Percentiles rank a stretch among this genome's conserved stretches.
Conservation (phyloP, 2,113 vertebrate species). For the Neogobius melanostomus region DNA sequence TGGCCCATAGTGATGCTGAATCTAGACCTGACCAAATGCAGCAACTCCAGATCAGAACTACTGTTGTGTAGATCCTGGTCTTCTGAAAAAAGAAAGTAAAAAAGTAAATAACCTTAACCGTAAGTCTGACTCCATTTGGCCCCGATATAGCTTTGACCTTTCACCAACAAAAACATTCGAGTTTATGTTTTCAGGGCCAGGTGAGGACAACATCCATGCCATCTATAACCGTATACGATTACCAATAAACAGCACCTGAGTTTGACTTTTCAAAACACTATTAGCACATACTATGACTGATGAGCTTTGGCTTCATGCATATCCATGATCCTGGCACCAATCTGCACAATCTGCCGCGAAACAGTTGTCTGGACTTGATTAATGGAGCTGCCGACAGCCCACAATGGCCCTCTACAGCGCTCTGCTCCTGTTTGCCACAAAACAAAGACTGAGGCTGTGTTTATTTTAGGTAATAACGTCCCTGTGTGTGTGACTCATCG, state of each 20-base stretch:
- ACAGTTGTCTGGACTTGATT: conserved; percentile 42
- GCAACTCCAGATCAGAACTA: no score
- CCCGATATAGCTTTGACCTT: no score
- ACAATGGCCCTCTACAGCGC: neutral
- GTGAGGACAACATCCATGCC: no score
- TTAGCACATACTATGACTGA: conserved; percentile 25
- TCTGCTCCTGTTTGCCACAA: neutral
- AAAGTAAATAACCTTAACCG: no score
- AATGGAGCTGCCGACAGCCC: conserved; percentile 29
- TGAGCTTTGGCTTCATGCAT: conserved; percentile 25
- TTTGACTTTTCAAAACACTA: neutral
- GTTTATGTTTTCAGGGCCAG: no score
- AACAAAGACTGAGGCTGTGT: conserved; percentile 7
- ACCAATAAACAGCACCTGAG: neutral
- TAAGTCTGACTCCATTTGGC: no score
- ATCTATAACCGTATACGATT: no score
- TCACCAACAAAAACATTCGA: no score
- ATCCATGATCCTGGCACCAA: conserved; percentile 19
- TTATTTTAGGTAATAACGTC: conserved; percentile 8
- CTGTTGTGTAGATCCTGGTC: no score
- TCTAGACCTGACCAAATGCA: no score
- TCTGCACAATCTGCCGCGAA: conserved; percentile 37
- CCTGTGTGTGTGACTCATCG: neutral
- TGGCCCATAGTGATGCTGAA: no score
- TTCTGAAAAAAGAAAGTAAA: no score